A percentile compares a stretch with the other conserved stretches of the same genome.
phyloP scores from a whole-genome alignment of 37 sponge, comb jelly and placozoan species.

The Mnemiopsis leidyi region DNA sequence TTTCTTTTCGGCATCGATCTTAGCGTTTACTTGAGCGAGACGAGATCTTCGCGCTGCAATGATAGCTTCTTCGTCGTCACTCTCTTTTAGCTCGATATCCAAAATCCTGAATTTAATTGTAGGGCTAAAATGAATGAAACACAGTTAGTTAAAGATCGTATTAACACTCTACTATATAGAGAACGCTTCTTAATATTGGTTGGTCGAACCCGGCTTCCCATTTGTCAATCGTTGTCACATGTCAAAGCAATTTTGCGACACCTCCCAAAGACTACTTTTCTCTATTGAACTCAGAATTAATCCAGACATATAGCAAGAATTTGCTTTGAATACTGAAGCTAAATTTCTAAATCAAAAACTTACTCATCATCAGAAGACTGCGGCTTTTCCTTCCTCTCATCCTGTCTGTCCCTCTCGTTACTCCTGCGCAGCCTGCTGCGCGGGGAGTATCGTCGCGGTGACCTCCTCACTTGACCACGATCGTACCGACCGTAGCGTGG shows the following conservation, averaged over 20 bases:
- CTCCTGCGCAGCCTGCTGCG: not conserved
- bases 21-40: not conserved
- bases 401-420: slow-evolving; percentile 24
- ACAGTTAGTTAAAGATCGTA: too few relatives aligned
- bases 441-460: slow-evolving; percentile 31
- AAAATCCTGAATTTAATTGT: slow-evolving; percentile 61
- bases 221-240: too few relatives aligned
- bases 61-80: slow-evolving; percentile 70
- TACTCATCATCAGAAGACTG: slow-evolving; percentile 56
- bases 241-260: too few relatives aligned
- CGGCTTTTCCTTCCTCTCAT: slow-evolving; percentile 19
- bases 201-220: too few relatives aligned
- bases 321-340: too few relatives aligned
- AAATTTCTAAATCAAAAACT: too few relatives aligned
- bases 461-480: not conserved
- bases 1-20: slow-evolving; percentile 27
- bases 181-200: too few relatives aligned
- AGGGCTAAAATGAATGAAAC: too few relatives aligned
- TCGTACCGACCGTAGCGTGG: slow-evolving; percentile 9
- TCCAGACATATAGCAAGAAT: too few relatives aligned
- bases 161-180: too few relatives aligned
- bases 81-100: slow-evolving; percentile 71
- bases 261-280: too few relatives aligned
- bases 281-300: too few relatives aligned
- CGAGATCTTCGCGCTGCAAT: slow-evolving; percentile 35